phyloP scores from a whole-genome alignment of 37 sponge, comb jelly and placozoan genomes.

The Axinella damicornis region DNA sequence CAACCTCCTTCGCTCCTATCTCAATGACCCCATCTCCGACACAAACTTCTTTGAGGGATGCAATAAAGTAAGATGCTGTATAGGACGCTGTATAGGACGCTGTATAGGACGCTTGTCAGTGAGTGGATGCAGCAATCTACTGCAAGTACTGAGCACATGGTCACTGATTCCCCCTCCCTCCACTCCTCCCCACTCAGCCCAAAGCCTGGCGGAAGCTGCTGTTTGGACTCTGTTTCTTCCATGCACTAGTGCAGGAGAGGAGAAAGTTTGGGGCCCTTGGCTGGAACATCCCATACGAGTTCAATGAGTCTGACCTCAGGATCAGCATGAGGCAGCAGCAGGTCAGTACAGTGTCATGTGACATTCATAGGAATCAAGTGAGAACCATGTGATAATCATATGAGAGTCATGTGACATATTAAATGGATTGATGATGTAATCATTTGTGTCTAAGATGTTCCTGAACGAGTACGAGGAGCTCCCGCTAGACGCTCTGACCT shows the following conservation, averaged over 20 bases:
- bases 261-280: slow-evolving; percentile 97
- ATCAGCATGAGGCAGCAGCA: slow-evolving; percentile 96
- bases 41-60: slow-evolving; percentile 91
- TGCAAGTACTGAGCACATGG: neutral
- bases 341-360: slow-evolving; percentile 41
- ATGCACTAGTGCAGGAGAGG: slow-evolving; percentile 97
- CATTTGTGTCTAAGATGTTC: slow-evolving; percentile 91
- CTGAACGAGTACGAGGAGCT: slow-evolving; percentile 95
- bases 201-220: slow-evolving; percentile 89
- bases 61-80: slow-evolving; percentile 77
- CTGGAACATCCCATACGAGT: slow-evolving; percentile 99
- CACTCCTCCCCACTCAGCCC: slow-evolving; percentile 35
- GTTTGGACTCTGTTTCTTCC: slow-evolving; percentile 99
- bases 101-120: too few relatives aligned
- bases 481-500: slow-evolving; percentile 90
- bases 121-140: too few relatives aligned
- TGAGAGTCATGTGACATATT: too few relatives aligned
- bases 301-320: slow-evolving; percentile 97
- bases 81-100: too few relatives aligned
- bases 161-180: neutral
- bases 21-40: slow-evolving; percentile 98
- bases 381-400: too few relatives aligned
- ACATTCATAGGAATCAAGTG: neutral
- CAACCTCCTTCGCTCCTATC: slow-evolving; percentile 97
- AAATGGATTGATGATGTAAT: too few relatives aligned